A percentile compares a stretch with the other conserved stretches of the same genome.
phyloP scores from a whole-genome alignment of 2,113 vertebrate species.

The Thymallus thymallus region DNA sequence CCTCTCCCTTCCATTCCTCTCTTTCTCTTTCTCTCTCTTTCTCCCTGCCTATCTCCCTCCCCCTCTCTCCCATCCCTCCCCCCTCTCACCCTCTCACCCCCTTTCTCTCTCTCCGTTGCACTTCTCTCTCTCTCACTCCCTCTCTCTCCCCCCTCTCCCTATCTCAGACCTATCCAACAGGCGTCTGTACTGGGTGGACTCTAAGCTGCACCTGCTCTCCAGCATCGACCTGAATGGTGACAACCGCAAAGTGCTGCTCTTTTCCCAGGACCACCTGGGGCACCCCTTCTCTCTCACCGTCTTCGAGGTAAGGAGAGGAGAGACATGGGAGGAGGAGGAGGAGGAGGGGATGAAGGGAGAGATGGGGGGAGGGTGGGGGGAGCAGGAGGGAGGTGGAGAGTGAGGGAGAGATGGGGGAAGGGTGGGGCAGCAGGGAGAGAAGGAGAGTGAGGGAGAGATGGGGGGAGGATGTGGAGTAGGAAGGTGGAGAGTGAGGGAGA shows the following conservation, averaged over 20 bases:
- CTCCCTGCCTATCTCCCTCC: background rate
- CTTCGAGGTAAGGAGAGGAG: constrained; percentile 83
- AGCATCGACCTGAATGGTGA: constrained; percentile 90
- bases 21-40: too few relatives aligned
- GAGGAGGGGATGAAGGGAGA: constrained; percentile 14
- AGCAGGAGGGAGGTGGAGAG: background rate
- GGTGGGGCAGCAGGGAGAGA: too few relatives aligned
- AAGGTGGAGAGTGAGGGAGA: too few relatives aligned
- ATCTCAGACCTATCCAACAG: constrained; percentile 88
- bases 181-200: constrained; percentile 97
- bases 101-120: background rate
- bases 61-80: too few relatives aligned
- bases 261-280: constrained; percentile 84
- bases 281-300: constrained; percentile 94
- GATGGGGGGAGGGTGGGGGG: constrained; percentile 3
- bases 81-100: background rate
- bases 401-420: too few relatives aligned
- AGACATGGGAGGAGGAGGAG: background rate
- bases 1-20: background rate
- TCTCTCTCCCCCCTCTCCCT: constrained; percentile 30
- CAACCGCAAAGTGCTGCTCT: constrained; percentile 90
- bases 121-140: too few relatives aligned
- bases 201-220: constrained; percentile 93
- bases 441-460: too few relatives aligned
- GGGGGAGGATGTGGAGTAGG: too few relatives aligned